phyloP scores from a whole-genome alignment of 2,113 vertebrate genomes.

The Athene cunicularia region DNA sequence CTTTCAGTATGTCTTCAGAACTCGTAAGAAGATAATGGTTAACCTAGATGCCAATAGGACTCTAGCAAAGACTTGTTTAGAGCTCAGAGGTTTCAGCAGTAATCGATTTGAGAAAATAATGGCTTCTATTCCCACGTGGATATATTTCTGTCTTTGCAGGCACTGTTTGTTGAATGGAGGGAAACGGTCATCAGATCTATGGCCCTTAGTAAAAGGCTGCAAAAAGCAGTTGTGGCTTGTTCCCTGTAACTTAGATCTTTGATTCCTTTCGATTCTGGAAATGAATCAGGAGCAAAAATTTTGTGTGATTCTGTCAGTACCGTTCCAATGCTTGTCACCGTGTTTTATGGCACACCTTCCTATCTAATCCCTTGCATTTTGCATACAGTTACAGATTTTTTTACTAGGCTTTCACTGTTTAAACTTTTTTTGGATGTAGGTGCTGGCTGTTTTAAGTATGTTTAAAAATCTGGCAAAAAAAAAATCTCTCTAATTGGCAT shows the following conservation, averaged over 20 bases:
- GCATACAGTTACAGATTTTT: background rate
- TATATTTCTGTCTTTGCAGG: conserved; percentile 8
- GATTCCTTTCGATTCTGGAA: background rate
- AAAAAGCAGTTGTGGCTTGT: background rate
- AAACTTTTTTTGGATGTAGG: background rate
- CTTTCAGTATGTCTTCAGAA: background rate
- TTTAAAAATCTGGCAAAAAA: background rate
- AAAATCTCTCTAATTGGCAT: background rate
- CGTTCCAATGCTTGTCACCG: background rate
- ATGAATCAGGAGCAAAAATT: background rate
- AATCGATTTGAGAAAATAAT: conserved; percentile 46
- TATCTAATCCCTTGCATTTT: background rate
- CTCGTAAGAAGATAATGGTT: conserved; percentile 45
- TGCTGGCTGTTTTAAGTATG: background rate
- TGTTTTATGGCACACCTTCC: background rate
- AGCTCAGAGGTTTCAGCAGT: conserved; percentile 38
- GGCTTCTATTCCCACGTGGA: background rate
- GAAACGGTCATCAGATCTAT: background rate
- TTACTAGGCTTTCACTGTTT: background rate
- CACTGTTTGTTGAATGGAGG: background rate
- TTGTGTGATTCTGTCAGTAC: background rate
- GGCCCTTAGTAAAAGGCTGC: background rate
- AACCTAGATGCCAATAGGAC: conserved; percentile 43
- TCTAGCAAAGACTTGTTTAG: conserved; percentile 16
- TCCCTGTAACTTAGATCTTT: background rate